Evolutionary conservation across 92 coral and sea anemone species (phyloP).

Genomic region (Porites evermanni): DNA sequence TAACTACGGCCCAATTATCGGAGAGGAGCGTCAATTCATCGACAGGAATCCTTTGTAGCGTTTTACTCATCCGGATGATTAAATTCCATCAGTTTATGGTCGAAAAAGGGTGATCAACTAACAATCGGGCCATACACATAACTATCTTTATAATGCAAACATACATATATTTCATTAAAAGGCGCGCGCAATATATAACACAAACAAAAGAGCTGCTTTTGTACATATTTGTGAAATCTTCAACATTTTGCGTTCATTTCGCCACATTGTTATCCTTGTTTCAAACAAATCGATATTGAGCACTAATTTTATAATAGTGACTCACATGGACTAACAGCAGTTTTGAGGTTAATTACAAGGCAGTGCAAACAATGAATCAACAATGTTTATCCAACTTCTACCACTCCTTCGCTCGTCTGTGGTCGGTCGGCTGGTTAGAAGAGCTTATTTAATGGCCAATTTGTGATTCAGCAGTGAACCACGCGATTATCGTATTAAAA

Average conservation of each 20-base stretch:
- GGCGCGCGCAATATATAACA: background rate
- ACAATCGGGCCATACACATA: background rate
- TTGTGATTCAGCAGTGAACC: conserved; percentile 2
- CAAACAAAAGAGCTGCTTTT: background rate
- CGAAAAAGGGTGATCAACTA: background rate
- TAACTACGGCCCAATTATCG: background rate
- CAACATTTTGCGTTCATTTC: background rate
- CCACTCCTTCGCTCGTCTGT: background rate
- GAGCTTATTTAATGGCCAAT: background rate
- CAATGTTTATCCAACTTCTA: background rate
- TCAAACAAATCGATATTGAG: background rate
- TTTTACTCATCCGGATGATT: background rate
- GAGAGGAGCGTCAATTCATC: conserved; percentile 2
- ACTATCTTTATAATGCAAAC: background rate
- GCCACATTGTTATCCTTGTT: background rate
- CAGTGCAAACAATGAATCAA: background rate
- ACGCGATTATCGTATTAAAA: background rate
- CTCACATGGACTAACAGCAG: conserved; percentile 1
- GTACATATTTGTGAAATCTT: background rate
- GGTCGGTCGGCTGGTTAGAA: background rate
- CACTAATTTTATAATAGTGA: background rate
- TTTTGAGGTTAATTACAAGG: background rate
- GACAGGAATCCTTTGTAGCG: background rate
- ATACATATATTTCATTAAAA: background rate
- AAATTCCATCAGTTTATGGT: background rate